phyloP scores from a whole-genome alignment of 92 coral and sea anemone species.

The Parazoanthus atlanticus region DNA sequence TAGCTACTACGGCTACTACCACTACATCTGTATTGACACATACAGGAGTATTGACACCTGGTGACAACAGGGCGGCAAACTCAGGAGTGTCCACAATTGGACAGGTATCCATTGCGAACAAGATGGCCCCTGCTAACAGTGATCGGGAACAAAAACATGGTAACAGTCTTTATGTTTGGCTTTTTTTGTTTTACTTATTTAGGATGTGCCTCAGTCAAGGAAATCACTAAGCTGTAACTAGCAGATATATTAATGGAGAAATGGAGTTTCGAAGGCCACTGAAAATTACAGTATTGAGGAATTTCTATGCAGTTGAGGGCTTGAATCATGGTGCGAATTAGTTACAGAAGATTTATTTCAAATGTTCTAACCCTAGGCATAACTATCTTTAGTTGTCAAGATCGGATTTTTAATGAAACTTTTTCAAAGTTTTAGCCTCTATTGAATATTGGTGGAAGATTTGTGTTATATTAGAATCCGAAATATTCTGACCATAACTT shows the following conservation, averaged over 20 bases:
- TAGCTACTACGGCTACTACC: slow-evolving; percentile 15
- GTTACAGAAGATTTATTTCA: too few relatives aligned
- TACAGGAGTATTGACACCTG: not conserved
- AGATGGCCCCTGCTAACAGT: slow-evolving; percentile 45
- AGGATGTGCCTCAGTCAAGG: not conserved
- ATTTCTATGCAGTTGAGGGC: too few relatives aligned
- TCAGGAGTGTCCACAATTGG: slow-evolving; percentile 50
- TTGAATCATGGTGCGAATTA: too few relatives aligned
- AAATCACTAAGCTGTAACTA: not conserved
- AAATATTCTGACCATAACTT: not conserved
- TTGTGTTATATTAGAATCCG: not conserved
- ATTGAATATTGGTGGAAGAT: not conserved
- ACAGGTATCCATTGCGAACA: slow-evolving; percentile 50
- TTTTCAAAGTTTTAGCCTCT: not conserved
- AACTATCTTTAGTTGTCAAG: too few relatives aligned
- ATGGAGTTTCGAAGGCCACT: too few relatives aligned
- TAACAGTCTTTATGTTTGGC: not conserved
- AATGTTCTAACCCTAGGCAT: too few relatives aligned
- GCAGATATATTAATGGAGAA: too few relatives aligned
- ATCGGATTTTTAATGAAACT: too few relatives aligned
- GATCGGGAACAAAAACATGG: slow-evolving; percentile 77
- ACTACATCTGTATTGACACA: slow-evolving; percentile 29
- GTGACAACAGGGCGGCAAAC: slow-evolving; percentile 45
- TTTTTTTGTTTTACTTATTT: not conserved
- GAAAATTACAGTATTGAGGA: too few relatives aligned